A percentile compares a stretch with the other conserved stretches of the same genome.
These are phyloP conservation scores for Melieria picta DNA, from an alignment of 2,888 invertebrate species.

Conservation along the genomic window DNA sequence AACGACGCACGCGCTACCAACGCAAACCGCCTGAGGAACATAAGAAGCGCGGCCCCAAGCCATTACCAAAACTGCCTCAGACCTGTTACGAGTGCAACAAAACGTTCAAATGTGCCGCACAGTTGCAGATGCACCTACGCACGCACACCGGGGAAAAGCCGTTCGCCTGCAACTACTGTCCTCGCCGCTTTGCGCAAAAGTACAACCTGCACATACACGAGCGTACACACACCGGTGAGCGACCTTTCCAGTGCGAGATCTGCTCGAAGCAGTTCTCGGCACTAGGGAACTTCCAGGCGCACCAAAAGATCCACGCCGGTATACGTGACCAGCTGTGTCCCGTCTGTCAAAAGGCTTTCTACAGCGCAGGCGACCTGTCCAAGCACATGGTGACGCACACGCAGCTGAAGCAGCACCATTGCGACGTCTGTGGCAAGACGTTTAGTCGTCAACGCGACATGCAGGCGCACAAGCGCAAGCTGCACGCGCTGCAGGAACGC, in stretches of 20 bases:
- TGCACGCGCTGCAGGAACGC: conserved; percentile 55
- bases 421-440: conserved; percentile 70
- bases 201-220: conserved; percentile 72
- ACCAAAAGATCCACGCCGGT: conserved; percentile 73
- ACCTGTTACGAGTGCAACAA: conserved; percentile 72
- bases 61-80: conserved; percentile 70
- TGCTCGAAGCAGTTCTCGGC: conserved; percentile 73
- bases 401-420: conserved; percentile 70
- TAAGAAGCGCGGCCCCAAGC: conserved; percentile 72
- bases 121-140: conserved; percentile 72
- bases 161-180: conserved; percentile 70
- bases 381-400: conserved; percentile 72
- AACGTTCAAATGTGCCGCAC: conserved; percentile 72
- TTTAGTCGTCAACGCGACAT: conserved; percentile 71
- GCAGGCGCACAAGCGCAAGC: conserved; percentile 66
- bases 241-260: conserved; percentile 73
- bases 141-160: conserved; percentile 73
- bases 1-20: conserved; percentile 67
- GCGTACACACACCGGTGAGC: conserved; percentile 70
- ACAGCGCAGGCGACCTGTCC: conserved; percentile 71
- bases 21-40: conserved; percentile 70
- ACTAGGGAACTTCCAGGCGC: conserved; percentile 72
- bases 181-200: conserved; percentile 71
- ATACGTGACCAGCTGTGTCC: conserved; percentile 72
- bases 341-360: conserved; percentile 71